phyloP scores from a whole-genome alignment of 2,797 vertebrate genomes.

The Myotis daubentonii region DNA sequence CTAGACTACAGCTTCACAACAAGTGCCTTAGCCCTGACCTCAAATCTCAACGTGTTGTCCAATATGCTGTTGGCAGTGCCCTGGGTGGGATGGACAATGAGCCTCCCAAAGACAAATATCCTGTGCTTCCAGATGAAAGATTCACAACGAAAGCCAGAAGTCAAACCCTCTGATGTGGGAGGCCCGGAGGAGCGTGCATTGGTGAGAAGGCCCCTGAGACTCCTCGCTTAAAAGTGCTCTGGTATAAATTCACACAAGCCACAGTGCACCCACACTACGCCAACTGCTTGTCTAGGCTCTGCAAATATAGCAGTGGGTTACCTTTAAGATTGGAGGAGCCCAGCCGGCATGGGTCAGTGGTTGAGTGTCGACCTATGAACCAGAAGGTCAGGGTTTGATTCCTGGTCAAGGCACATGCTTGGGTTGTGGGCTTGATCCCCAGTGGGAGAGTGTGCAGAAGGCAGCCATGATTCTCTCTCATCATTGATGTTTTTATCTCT shows the following conservation, averaged over 20 bases:
- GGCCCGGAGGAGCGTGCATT: neutral
- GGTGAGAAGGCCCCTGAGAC: neutral
- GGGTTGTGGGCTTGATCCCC: no score
- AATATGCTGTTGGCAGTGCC: neutral
- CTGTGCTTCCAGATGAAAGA: neutral
- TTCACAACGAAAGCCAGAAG: neutral
- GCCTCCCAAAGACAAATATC: neutral
- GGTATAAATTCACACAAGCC: neutral
- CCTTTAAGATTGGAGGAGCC: slow-evolving; percentile 8
- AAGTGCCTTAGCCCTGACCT: neutral
- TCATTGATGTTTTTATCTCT: no score
- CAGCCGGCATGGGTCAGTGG: no score
- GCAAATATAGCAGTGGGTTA: neutral
- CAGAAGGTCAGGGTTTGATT: no score
- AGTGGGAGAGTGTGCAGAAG: no score
- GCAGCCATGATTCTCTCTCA: no score
- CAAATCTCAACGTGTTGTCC: neutral
- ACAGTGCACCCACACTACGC: neutral
- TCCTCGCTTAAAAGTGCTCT: neutral
- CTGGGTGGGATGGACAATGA: neutral
- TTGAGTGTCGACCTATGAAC: no score
- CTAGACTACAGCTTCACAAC: neutral
- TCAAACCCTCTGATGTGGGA: neutral
- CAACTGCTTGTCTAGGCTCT: neutral
- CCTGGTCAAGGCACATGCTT: no score